A percentile compares a stretch with the other conserved stretches of the same genome.
Conservation (phyloP, 1,140 invertebrate genomes). For the Hylaeus volcanicus region DNA sequence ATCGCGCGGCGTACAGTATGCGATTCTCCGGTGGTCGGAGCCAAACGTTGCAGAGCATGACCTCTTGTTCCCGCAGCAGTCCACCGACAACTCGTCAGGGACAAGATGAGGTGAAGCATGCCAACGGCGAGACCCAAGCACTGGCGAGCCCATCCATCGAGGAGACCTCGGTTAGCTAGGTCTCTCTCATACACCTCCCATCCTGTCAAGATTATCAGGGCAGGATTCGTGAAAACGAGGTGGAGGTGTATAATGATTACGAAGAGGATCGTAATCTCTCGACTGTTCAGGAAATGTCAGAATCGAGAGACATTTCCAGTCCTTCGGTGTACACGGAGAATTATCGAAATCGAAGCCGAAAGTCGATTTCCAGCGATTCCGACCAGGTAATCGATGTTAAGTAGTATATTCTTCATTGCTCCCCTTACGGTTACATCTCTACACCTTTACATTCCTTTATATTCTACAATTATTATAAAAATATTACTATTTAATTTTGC, state of each 20-base stretch:
- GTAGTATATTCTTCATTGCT: background rate
- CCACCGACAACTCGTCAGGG: conserved; percentile 66
- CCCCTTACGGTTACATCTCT: too few relatives aligned
- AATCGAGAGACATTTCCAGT: conserved; percentile 50
- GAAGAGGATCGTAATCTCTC: conserved; percentile 56
- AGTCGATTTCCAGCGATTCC: conserved; percentile 29
- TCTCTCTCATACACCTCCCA: conserved; percentile 71
- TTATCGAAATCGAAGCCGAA: conserved; percentile 31
- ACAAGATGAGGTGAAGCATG: conserved; percentile 70
- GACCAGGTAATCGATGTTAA: conserved; percentile 53
- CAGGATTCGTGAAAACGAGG: conserved; percentile 53
- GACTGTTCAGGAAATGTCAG: conserved; percentile 60
- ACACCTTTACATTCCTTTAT: too few relatives aligned
- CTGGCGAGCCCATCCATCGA: conserved; percentile 77
- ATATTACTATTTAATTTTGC: too few relatives aligned
- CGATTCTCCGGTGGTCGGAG: conserved; percentile 76
- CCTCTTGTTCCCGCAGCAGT: conserved; percentile 77
- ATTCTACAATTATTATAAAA: too few relatives aligned
- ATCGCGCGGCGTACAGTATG: conserved; percentile 77
- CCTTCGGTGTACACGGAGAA: conserved; percentile 35
- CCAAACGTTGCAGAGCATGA: conserved; percentile 81
- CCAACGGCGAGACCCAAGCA: conserved; percentile 74
- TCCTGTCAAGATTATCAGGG: conserved; percentile 58
- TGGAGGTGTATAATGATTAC: conserved; percentile 61
- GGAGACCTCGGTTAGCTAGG: conserved; percentile 78